Conservation (phyloP, 2,113 vertebrate genomes). For the Hemichromis elongatus region DNA sequence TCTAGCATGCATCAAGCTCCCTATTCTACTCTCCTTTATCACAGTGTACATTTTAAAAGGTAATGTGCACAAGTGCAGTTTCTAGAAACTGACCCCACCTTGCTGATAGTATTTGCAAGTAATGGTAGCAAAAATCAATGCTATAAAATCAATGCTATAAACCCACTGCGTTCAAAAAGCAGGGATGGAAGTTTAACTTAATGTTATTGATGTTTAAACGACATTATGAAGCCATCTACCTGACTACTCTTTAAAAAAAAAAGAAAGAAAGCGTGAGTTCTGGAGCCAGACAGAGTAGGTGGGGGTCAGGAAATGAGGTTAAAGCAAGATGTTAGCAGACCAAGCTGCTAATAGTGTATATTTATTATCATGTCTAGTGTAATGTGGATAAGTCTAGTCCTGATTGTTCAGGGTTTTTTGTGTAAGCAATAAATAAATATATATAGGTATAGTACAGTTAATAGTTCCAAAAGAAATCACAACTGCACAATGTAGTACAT, state of each 20-base stretch:
- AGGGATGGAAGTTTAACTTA: not conserved
- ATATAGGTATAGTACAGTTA: not conserved
- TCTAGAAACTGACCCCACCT: not conserved
- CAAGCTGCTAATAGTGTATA: not conserved
- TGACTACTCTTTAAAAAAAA: not conserved
- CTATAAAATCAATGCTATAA: not conserved
- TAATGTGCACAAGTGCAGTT: not conserved
- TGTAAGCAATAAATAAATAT: not conserved
- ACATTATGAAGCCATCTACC: not conserved
- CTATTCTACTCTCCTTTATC: not conserved
- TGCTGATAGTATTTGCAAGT: conserved; percentile 11
- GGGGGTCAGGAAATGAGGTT: not conserved
- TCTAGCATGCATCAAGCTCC: not conserved
- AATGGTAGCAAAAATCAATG: conserved; percentile 23
- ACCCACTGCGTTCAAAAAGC: not conserved
- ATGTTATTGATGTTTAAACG: conserved; percentile 14
- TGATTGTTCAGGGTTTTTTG: not conserved
- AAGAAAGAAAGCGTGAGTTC: not conserved
- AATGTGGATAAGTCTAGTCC: not conserved
- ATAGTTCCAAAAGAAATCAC: not conserved
- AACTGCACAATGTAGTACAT: not conserved
- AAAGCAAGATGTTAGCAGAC: not conserved
- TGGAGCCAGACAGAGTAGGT: not conserved
- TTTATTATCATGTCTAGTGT: not conserved
- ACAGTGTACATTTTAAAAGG: not conserved